Evolutionary conservation across 2,888 invertebrate genomes (phyloP), one percentile per base, ranked within the genome.

Genomic region (Entomobrya multifasciata): DNA sequence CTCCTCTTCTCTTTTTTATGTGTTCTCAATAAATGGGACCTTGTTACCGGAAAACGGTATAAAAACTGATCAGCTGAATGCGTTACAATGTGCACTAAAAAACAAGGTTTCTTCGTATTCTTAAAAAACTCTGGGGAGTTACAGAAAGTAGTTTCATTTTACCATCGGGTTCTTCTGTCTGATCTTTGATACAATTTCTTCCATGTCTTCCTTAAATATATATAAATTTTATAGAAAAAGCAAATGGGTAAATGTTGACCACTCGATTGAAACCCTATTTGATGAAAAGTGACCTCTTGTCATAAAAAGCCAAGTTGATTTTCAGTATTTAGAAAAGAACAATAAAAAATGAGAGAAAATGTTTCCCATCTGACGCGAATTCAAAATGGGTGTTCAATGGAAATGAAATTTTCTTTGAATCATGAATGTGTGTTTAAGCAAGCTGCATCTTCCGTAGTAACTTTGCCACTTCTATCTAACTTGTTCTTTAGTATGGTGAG

Each of bases 201-300:
- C 60, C 27, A 15, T 60, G 27, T 22, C 11, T 4, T 67, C 36
- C 6, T 67, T 67, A 55, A 11, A n/a, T 55, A 55, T n/a, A 55
- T 27, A 27, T 60, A 27, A 27, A 62, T 15, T n/a, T n/a, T 27
- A n/a, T n/a, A n/a, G 17, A 62, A 57, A 36, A 76, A 57, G 47
- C 36, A 36, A n/a, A 11, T 15, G 55, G 57, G 17, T 13, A 83
- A 83, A 27, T 22, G 62, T 47, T 67, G 76, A 65, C 89, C 87
- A 89, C 89, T 89, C 89, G 88, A 89, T 88, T 90, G 88, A 88
- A 86, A 85, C 89, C 87, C 88, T 81, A 88, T 90, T 89, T 88
- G 86, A 87, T 72, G 86, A 88, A 87, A 87, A 88, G 85, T 89
- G 87, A 89, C 87, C 87, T 88, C 78, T 85, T 87, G 70, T 70